These are phyloP conservation scores for Dorcus parallelipipedus DNA, from an alignment of 2,888 invertebrate species.

Conservation along the genomic window DNA sequence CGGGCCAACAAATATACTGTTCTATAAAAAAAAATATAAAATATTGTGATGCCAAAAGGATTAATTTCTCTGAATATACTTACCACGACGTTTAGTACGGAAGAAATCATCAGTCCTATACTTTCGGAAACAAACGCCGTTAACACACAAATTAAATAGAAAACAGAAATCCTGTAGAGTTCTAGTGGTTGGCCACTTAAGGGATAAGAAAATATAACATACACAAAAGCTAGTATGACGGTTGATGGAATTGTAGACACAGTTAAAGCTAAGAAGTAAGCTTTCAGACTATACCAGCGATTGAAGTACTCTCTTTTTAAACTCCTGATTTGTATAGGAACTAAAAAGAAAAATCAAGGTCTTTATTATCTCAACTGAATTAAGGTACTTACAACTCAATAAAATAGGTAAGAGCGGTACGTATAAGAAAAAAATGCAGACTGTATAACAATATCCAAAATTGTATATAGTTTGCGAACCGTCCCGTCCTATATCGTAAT, in stretches of 20 bases:
- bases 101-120: conserved; percentile 71
- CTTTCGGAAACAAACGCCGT: conserved; percentile 76
- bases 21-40: conserved; percentile 53
- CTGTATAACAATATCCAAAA: conserved; percentile 80
- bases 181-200: conserved; percentile 78
- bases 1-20: conserved; percentile 87
- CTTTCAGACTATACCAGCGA: conserved; percentile 77
- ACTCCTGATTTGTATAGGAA: conserved; percentile 73
- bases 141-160: conserved; percentile 66
- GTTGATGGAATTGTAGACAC: conserved; percentile 71
- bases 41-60: not conserved
- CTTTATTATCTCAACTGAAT: not conserved
- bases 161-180: conserved; percentile 61
- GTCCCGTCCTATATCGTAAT: conserved; percentile 71
- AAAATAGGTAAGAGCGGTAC: conserved; percentile 80
- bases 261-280: conserved; percentile 74
- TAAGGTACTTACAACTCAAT: conserved; percentile 66
- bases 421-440: conserved; percentile 75
- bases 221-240: conserved; percentile 64
- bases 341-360: conserved; percentile 50
- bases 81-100: conserved; percentile 73
- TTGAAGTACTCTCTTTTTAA: conserved; percentile 82
- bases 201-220: conserved; percentile 67
- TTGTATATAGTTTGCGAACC: conserved; percentile 80
- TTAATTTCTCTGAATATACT: conserved; percentile 41